Base-by-base conservation (phyloP, 2,113 vertebrate genomes). In the Nesospiza acunhae region DNA sequence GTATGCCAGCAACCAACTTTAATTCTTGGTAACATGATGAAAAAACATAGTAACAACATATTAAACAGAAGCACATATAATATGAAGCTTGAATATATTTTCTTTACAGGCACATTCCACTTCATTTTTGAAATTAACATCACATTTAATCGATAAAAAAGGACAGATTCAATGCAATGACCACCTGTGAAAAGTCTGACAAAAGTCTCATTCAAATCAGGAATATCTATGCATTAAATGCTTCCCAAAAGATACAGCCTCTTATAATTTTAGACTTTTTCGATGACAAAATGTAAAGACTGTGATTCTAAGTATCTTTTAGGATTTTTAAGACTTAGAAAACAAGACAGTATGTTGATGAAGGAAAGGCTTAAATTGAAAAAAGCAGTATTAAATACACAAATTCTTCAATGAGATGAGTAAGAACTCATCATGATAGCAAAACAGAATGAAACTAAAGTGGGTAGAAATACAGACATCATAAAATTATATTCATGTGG, bases 401-500 rank as follows among this genome's bases (percentile, higher is more conserved):
- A 52, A 41, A 56, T 52, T 72, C 24, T 64, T 78, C 4, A 85
- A 76, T 49, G 7, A 84, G 18, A 53, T 26, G 3, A 56, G 4
- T 10, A 60, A 68, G 35, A 59, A 72, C 30, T 47, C 11, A 35
- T 31, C 14, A 13, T 12, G 26, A 55, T 7, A 69, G 49, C 22
- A 58, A 83, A 81, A 59, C 0, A 24, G 33, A 67, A 76, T 5
- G 6, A 62, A 73, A 59, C 7, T 69, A 13, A 63, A 44, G 21
- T 42, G 13, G 7, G 42, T 3, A 90, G 20, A 26, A 88, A 79
- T 84, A 69, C 0, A 72, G 27, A 72, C 22, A 58, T 7, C 12
- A 41, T 23, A 94, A 85, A 94, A 15, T 0, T 0, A 76, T 28
- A 69, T 2, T 46, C 53, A 85, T 13, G 15, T 67, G 0, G 0